Evolutionary conservation across 1,140 invertebrate genomes (phyloP).

Genomic region (Pararge aegeria): DNA sequence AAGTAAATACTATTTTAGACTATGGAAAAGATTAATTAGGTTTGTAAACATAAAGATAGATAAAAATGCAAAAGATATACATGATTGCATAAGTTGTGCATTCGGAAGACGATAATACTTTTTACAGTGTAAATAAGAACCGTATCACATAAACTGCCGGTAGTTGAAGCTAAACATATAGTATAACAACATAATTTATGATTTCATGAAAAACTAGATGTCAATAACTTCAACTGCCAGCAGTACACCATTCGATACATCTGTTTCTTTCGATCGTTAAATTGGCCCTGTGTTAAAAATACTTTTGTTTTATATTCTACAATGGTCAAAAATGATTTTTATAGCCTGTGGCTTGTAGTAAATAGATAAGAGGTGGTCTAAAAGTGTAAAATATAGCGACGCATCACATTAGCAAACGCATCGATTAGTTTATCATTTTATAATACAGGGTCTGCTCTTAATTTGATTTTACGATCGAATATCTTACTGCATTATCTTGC

Average conservation of each 20-base stretch:
- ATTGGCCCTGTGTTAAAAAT: not conserved
- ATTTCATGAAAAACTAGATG: too few species aligned
- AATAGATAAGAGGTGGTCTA: too few species aligned
- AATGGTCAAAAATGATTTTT: not conserved
- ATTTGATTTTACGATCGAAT: slow-evolving; percentile 24
- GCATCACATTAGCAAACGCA: too few species aligned
- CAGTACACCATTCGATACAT: not conserved
- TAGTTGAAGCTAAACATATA: not conserved
- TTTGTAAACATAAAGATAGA: too few species aligned
- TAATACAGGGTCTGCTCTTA: slow-evolving; percentile 6
- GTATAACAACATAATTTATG: too few species aligned
- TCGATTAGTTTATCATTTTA: not conserved
- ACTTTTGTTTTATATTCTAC: not conserved
- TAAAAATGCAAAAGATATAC: slow-evolving; percentile 9
- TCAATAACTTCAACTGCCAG: not conserved
- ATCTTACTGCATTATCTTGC: slow-evolving; percentile 28
- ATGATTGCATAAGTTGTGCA: slow-evolving; percentile 2
- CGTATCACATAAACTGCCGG: slow-evolving; percentile 10
- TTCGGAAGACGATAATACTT: slow-evolving; percentile 19
- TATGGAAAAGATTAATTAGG: too few species aligned
- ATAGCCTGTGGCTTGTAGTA: too few species aligned
- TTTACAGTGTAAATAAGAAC: slow-evolving; percentile 33
- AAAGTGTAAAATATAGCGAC: too few species aligned
- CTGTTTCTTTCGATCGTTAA: not conserved
- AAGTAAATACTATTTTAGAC: too few species aligned